Evolutionary conservation across 2,797 vertebrate genomes (phyloP), one percentile per base, ranked within the genome.

Genomic region (Esox masquinongy): DNA sequence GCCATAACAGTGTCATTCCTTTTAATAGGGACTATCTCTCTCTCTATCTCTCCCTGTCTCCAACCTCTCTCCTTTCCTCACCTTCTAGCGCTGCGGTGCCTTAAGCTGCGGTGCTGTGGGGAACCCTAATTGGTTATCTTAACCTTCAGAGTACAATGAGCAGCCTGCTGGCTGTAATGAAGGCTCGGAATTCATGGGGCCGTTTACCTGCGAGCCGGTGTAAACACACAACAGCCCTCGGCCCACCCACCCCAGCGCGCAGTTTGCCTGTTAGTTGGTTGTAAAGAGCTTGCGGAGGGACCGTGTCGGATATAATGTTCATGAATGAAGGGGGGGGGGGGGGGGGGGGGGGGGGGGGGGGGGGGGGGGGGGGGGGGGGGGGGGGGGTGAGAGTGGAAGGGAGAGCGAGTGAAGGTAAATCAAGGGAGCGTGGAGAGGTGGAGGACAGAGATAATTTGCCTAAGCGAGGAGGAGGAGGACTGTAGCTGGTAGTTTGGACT

Each of bases 91-190:
- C 85, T 86, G 87, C 88, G 85, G 43, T 47, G 43, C 43, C 43
- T 47, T 11, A 8, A 47, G 9, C 43, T 47, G 85, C 84, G 79
- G 89, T 85, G 84, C 88, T 14, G 86, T 88, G 75, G 87, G 89
- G 89, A 91, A 90, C 90, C 88, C 87, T 93, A 93, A 94, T 92
- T 92, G 92, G 90, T 91, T 93, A 92, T 88, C 86, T 94, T 93
- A 94, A 94, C 91, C 92, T 92, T 93, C 91, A 93, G 90, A 93
- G 88, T 87, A 93, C 89, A 92, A 92, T 90, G 88, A 93, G 89
- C 88, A 79, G 85, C 85, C 43, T 14, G 43, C 43, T 47, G 43
- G 43, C 89, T 88, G 83, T 92, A 91, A 94, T 92, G 93, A 91
- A 90, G 85, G 87, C 86, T 88, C 80, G 84, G 87, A 92, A 93